A percentile compares a stretch with the other conserved stretches of the same genome.
These are phyloP conservation scores for Mugil cephalus DNA, from an alignment of 2,113 vertebrate genomes.

Conservation along the genomic window DNA sequence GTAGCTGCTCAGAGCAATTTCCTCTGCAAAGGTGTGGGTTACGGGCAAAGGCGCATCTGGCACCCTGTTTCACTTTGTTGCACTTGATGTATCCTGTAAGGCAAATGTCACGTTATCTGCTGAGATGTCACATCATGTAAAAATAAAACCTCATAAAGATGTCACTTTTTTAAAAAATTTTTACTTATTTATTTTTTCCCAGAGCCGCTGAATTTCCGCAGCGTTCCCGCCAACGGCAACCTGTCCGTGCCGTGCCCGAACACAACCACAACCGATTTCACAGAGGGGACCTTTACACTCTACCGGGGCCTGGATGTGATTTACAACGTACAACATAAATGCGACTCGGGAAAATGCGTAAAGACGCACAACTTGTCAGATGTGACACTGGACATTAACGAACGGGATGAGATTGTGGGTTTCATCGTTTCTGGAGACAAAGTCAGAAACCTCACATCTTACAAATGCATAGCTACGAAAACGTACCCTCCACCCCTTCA, in stretches of 20 bases:
- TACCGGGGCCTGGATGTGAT: rapidly evolving
- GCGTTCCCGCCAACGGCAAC: neutral
- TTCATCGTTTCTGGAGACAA: slow-evolving; percentile 1
- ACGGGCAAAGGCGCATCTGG: neutral
- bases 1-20: neutral
- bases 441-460: neutral
- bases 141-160: rapidly evolving
- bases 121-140: no score
- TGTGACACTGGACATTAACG: neutral
- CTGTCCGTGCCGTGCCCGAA: slow-evolving; percentile 36
- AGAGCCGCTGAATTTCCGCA: neutral
- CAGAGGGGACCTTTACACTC: no score
- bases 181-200: no score
- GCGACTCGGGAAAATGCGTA: no score
- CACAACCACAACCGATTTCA: no score
- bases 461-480: slow-evolving; percentile 35
- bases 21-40: slow-evolving; percentile 10
- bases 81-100: no score
- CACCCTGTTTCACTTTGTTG: neutral
- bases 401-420: rapidly evolving
- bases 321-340: rapidly evolving
- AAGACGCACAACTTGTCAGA: rapidly evolving
- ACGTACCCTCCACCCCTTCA: slow-evolving; percentile 56
- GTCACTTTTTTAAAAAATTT: neutral
- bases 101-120: no score